Evolutionary conservation across 1,140 invertebrate genomes (phyloP).

Genomic region (Aphelinus atriplicis): DNA sequence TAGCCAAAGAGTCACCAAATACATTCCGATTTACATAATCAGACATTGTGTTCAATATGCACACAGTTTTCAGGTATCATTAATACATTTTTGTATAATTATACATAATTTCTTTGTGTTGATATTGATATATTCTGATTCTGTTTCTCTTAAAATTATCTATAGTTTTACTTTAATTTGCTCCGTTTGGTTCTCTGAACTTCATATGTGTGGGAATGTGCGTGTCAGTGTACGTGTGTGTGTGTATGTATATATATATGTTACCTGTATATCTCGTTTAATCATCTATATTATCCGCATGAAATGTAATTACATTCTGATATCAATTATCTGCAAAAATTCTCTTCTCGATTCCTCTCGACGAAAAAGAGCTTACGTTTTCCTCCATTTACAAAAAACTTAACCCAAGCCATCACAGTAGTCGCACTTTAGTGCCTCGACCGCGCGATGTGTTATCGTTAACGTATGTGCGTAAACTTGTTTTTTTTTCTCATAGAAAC

Average conservation of each 20-base stretch:
- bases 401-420: neutral
- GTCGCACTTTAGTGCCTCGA: neutral
- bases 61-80: conserved; percentile 31
- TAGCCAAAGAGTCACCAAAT: conserved; percentile 45
- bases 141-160: conserved; percentile 52
- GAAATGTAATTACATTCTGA: neutral
- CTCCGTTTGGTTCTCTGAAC: conserved; percentile 35
- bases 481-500: too few relatives aligned
- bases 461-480: conserved; percentile 6
- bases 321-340: too few relatives aligned
- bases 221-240: neutral
- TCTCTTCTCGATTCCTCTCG: too few relatives aligned
- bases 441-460: neutral
- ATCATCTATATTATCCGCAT: conserved; percentile 1
- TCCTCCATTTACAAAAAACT: too few relatives aligned
- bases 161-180: conserved; percentile 43
- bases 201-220: neutral
- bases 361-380: too few relatives aligned
- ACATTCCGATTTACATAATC: conserved; percentile 32
- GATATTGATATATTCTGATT: conserved; percentile 39
- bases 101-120: conserved; percentile 1
- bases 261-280: neutral
- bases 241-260: too few relatives aligned
- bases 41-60: conserved; percentile 10
- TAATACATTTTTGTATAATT: conserved; percentile 31